phyloP scores from a whole-genome alignment of 2,113 vertebrate genomes.

The Anoura caudifer region DNA sequence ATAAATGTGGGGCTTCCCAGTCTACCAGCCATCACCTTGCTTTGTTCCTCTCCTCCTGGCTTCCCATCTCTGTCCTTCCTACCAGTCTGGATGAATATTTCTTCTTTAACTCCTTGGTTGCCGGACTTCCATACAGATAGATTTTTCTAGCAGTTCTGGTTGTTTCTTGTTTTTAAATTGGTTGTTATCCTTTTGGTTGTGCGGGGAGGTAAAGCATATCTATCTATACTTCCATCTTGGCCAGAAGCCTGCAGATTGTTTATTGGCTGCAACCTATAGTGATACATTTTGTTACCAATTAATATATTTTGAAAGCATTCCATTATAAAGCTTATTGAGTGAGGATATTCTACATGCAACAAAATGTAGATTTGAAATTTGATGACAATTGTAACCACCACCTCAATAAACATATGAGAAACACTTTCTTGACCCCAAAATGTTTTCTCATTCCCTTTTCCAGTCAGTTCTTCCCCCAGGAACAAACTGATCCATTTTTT shows the following conservation, averaged over 20 bases:
- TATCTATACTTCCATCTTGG: no score
- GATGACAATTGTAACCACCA: background rate
- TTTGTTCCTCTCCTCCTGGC: no score
- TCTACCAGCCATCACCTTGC: no score
- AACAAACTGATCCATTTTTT: background rate
- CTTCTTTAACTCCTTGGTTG: no score
- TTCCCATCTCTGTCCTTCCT: no score
- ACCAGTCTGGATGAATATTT: no score
- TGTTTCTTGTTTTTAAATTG: no score
- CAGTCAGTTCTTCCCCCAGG: background rate
- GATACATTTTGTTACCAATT: background rate
- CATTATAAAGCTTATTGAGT: background rate
- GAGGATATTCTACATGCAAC: background rate
- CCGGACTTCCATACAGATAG: no score
- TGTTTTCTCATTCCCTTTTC: background rate
- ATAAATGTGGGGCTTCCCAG: no score
- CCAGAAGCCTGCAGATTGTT: background rate
- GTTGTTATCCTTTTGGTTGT: no score
- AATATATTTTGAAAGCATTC: background rate
- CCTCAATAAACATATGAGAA: background rate
- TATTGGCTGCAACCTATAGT: background rate
- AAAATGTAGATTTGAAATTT: slow-evolving; percentile 11
- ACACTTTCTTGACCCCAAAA: background rate
- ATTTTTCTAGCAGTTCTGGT: no score
- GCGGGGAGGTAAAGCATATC: no score